Evolutionary conservation across 2,797 vertebrate species (phyloP).

Genomic region (Tenualosa ilisha): DNA sequence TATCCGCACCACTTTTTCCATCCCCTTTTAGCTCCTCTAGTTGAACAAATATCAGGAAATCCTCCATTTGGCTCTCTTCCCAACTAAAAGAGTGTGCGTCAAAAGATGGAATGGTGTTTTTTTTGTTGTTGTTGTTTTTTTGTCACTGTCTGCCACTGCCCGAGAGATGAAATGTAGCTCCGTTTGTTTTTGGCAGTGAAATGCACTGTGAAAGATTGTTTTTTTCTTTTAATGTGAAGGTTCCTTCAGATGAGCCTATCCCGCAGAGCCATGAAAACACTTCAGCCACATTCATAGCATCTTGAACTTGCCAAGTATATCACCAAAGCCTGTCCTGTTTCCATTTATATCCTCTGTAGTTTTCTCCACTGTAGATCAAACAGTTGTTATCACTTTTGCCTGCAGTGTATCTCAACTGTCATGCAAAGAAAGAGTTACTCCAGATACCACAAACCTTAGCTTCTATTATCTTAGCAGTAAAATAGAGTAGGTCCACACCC

Average conservation of each 20-base stretch:
- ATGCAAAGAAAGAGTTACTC: conserved; percentile 22
- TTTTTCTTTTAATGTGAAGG: conserved; percentile 2
- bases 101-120: not conserved
- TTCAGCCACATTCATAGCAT: not conserved
- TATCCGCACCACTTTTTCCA: conserved; percentile 46
- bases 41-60: not conserved
- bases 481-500: conserved; percentile 54
- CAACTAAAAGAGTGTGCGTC: not conserved
- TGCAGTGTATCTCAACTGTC: not conserved
- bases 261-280: not conserved
- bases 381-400: not conserved
- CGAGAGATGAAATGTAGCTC: not conserved
- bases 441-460: conserved; percentile 37
- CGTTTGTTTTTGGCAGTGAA: not conserved
- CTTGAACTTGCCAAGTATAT: conserved; percentile 10
- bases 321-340: conserved; percentile 16
- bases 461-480: conserved; percentile 29
- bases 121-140: not conserved
- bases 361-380: not conserved
- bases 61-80: not conserved
- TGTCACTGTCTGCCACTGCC: not conserved
- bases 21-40: conserved; percentile 16
- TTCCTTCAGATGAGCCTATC: not conserved
- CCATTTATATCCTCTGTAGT: not conserved
- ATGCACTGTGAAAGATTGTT: not conserved